These are phyloP conservation scores for Chlorops oryzae DNA, from an alignment of 1,140 invertebrate genomes.

Conservation along the genomic window DNA sequence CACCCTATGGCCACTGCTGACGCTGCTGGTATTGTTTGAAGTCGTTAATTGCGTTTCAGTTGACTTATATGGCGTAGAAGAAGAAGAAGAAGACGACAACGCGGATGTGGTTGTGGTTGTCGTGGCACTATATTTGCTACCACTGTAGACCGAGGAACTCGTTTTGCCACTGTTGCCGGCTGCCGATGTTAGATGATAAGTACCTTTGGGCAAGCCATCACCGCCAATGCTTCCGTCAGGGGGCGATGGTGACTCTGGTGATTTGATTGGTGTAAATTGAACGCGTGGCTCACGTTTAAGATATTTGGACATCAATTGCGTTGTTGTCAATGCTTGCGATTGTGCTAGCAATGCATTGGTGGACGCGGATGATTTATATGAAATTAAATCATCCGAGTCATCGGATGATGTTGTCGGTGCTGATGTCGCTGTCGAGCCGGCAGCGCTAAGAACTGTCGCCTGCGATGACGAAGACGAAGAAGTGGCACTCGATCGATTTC, in stretches of 20 bases:
- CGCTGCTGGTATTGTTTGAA: not conserved
- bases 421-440: constrained; percentile 39
- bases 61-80: no score
- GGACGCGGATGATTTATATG: constrained; percentile 43
- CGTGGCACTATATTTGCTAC: constrained; percentile 30
- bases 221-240: constrained; percentile 36
- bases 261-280: constrained; percentile 43
- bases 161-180: constrained; percentile 18
- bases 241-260: constrained; percentile 42
- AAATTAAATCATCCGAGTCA: constrained; percentile 40
- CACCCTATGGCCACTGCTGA: constrained; percentile 18
- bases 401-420: constrained; percentile 42
- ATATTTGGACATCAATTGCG: constrained; percentile 45
- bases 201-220: constrained; percentile 38
- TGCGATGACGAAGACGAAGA: constrained; percentile 43
- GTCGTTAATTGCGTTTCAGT: not conserved
- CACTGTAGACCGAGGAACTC: constrained; percentile 21
- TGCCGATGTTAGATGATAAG: constrained; percentile 36
- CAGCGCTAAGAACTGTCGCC: constrained; percentile 40
- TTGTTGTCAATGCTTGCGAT: constrained; percentile 44
- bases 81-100: constrained; percentile 9
- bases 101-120: not conserved
- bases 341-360: constrained; percentile 41
- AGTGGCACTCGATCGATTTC: constrained; percentile 42
- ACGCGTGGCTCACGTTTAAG: constrained; percentile 41